These are phyloP conservation scores for Chunga burmeisteri DNA, from an alignment of 2,113 vertebrate genomes.

Conservation along the genomic window DNA sequence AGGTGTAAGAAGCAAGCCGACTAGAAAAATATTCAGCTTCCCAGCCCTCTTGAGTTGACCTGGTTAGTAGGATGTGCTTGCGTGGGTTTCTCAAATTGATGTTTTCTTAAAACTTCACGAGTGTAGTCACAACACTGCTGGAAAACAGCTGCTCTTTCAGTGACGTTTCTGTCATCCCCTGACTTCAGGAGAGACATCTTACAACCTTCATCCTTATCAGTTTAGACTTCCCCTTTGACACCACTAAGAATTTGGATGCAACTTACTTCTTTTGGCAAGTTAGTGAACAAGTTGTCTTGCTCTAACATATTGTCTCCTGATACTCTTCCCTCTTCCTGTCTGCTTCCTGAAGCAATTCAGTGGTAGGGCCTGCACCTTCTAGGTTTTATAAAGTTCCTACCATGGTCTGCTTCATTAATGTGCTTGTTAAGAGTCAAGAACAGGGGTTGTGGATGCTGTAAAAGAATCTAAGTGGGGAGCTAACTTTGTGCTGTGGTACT, in stretches of 20 bases:
- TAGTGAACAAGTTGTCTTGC: neutral
- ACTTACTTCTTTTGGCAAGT: neutral
- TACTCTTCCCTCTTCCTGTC: neutral
- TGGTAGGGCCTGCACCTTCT: neutral
- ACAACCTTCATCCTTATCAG: neutral
- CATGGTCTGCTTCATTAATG: neutral
- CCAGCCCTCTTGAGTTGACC: neutral
- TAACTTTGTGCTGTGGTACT: neutral
- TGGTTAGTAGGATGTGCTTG: neutral
- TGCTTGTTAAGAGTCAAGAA: neutral
- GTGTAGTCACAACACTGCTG: accelerated
- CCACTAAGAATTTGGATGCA: neutral
- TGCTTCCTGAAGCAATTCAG: no score
- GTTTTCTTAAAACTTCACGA: neutral
- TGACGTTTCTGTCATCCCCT: neutral
- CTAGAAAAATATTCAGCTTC: no score
- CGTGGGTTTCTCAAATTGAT: neutral
- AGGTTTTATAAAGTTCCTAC: neutral
- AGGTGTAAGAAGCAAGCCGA: neutral
- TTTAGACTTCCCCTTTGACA: neutral
- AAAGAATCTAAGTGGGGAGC: neutral
- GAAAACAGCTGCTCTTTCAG: neutral
- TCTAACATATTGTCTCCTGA: neutral
- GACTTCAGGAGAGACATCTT: neutral
- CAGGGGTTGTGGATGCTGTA: neutral